phyloP scores from a whole-genome alignment of 2,797 vertebrate genomes.

The Pangasius djambal region DNA sequence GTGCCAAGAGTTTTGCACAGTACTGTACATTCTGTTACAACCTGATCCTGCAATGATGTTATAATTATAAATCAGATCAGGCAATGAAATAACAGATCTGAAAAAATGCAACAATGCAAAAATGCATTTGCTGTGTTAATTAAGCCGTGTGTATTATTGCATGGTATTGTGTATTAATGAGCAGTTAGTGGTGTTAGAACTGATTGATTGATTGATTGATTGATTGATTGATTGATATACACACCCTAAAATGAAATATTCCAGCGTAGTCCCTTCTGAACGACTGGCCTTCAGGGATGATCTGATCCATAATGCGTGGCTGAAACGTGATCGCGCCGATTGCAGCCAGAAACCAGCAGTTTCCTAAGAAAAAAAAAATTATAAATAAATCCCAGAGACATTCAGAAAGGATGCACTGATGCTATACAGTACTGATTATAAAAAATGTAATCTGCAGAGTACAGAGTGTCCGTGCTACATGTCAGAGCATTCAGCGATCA shows the following conservation, averaged over 20 bases:
- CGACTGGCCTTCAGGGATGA: slow-evolving; percentile 68
- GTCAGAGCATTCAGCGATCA: neutral
- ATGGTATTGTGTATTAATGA: neutral
- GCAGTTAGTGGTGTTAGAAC: neutral
- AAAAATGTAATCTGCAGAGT: neutral
- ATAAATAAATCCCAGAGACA: neutral
- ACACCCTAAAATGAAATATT: slow-evolving; percentile 78
- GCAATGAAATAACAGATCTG: neutral
- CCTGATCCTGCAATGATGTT: neutral
- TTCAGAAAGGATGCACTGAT: neutral
- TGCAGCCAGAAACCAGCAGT: slow-evolving; percentile 81
- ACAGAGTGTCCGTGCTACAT: neutral
- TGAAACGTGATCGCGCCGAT: slow-evolving; percentile 75
- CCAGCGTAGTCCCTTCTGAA: slow-evolving; percentile 70
- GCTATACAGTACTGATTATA: neutral
- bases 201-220: no score
- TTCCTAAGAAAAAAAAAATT: slow-evolving; percentile 58
- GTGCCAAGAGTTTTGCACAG: no score
- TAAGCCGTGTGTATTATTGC: neutral
- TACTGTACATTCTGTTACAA: neutral
- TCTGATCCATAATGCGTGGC: slow-evolving; percentile 48
- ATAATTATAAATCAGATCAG: neutral
- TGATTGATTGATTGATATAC: neutral
- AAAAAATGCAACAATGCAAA: neutral
- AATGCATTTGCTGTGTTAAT: neutral